These are phyloP conservation scores for Uloborus diversus DNA, from an alignment of 1,140 invertebrate genomes.

Conservation along the genomic window DNA sequence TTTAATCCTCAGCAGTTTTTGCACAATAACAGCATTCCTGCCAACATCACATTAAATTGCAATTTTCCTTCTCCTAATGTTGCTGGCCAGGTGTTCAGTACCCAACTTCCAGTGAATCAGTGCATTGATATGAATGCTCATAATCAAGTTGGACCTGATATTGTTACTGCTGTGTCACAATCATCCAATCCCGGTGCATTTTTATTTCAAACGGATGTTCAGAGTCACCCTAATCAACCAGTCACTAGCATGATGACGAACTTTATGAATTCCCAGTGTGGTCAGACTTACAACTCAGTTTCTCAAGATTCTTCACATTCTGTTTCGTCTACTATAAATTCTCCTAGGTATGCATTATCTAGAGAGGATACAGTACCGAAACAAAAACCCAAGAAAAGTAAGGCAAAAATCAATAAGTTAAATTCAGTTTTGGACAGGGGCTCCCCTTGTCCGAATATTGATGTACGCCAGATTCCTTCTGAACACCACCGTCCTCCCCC, in stretches of 20 bases:
- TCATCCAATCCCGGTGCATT: conserved; percentile 38
- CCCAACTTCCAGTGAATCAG: conserved; percentile 48
- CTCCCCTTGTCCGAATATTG: conserved; percentile 70
- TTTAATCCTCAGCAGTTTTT: conserved; percentile 45
- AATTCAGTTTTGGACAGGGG: conserved; percentile 61
- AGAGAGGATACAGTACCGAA: conserved; percentile 26
- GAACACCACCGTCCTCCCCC: conserved; percentile 65
- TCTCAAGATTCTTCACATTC: not conserved
- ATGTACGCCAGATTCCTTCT: conserved; percentile 67
- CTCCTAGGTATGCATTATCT: conserved; percentile 10
- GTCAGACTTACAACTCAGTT: conserved; percentile 19
- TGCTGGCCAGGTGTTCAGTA: conserved; percentile 29
- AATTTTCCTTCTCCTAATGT: conserved; percentile 37
- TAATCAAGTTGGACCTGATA: not conserved
- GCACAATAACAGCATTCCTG: conserved; percentile 27
- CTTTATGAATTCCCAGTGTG: conserved; percentile 35
- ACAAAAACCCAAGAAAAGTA: conserved; percentile 48
- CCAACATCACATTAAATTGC: conserved; percentile 42
- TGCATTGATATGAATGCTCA: conserved; percentile 41
- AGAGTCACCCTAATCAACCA: conserved; percentile 6
- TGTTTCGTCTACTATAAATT: conserved; percentile 14
- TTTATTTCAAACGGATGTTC: conserved; percentile 36
- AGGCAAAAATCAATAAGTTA: conserved; percentile 41
- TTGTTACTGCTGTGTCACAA: conserved; percentile 25
- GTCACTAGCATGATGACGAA: conserved; percentile 12